Base-by-base conservation (phyloP, 2,113 vertebrate genomes). In the Diphyllodes magnificus region DNA sequence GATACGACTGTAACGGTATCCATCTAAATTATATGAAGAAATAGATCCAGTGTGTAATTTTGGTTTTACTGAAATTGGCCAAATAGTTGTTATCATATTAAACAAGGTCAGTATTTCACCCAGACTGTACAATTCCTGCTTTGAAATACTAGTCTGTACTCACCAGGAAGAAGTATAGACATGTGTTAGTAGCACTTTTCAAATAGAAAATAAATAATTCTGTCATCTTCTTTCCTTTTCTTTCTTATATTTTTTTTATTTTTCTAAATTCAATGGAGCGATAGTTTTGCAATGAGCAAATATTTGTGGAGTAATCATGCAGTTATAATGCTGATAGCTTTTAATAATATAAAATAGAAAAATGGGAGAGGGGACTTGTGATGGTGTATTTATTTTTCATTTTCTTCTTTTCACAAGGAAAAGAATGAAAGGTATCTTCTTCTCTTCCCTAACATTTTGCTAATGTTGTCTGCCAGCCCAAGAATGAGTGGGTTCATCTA, bases 401-500 rank as follows among this genome's bases (percentile, higher is more conserved):
- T 89, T 87, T 96, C 87, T 94, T 72, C 47, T 87, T 93, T 88
- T 94, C 28, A 96, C 93, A 95, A 99, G 99, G 99, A 99, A 97
- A 99, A 99, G 97, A 99, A 98, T 86, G 99, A 99, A 96, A 98
- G 99, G 35, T 99, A 99, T 92, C 99, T 99, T 97, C 98, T 99
- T 72, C 99, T 99, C 60, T 99, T 99, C 97, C 99, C 99, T 83
- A 99, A 98, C 77, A 98, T 99, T 87, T 98, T 99, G 91, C 98
- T 99, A n/a, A 99, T 99, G 98, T 90, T 99, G 93, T 99, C 99
- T 90, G 99, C 99, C 92, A 99, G 99, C 88, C 99, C 99, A 42
- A 98, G 99, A 94, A 99, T 99, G 99, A 99, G 99, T 83, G 99
- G 99, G 33, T 99, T 99, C 96, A 99, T 99, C 88, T 99, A 99